phyloP scores from a whole-genome alignment of 2,888 invertebrate genomes.

The Chirona hameri region DNA sequence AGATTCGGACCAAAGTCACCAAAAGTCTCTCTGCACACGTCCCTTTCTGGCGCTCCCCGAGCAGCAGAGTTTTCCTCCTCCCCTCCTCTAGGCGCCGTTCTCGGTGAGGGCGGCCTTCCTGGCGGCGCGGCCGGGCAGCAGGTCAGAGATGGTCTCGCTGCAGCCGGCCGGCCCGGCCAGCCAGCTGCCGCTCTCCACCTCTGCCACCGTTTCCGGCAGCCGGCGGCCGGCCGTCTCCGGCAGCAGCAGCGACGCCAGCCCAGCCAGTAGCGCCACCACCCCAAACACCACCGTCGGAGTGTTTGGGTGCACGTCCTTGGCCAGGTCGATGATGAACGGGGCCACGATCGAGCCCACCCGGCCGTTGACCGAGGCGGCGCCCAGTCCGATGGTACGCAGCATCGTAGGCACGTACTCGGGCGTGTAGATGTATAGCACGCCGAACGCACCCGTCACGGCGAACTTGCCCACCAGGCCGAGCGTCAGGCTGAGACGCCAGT shows the following conservation, averaged over 20 bases:
- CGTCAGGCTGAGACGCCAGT: conserved; percentile 75
- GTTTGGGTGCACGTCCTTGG: conserved; percentile 32
- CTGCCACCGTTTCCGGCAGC: conserved; percentile 74
- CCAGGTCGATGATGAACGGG: conserved; percentile 71
- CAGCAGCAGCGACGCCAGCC: conserved; percentile 61
- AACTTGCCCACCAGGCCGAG: conserved; percentile 46
- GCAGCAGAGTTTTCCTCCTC: too few relatives aligned
- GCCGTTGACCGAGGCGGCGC: conserved; percentile 77
- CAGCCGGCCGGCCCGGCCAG: conserved; percentile 46
- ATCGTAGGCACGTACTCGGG: conserved; percentile 87
- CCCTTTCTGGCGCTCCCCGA: too few relatives aligned
- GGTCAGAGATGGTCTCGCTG: conserved; percentile 55
- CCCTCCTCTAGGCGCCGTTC: background rate
- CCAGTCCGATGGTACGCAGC: conserved; percentile 79
- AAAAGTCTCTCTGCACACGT: too few relatives aligned
- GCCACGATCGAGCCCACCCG: conserved; percentile 81
- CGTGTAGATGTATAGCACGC: conserved; percentile 79
- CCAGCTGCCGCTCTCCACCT: conserved; percentile 58
- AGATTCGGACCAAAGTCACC: too few relatives aligned
- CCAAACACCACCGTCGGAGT: conserved; percentile 60
- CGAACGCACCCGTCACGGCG: conserved; percentile 56
- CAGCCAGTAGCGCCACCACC: conserved; percentile 62
- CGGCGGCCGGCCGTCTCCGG: conserved; percentile 75
- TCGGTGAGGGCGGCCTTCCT: background rate
- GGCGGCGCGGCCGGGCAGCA: conserved; percentile 50